A percentile compares a stretch with the other conserved stretches of the same genome.
These are phyloP conservation scores for Parauchenoglanis ngamensis DNA, from an alignment of 2,797 vertebrate species.

Conservation along the genomic window DNA sequence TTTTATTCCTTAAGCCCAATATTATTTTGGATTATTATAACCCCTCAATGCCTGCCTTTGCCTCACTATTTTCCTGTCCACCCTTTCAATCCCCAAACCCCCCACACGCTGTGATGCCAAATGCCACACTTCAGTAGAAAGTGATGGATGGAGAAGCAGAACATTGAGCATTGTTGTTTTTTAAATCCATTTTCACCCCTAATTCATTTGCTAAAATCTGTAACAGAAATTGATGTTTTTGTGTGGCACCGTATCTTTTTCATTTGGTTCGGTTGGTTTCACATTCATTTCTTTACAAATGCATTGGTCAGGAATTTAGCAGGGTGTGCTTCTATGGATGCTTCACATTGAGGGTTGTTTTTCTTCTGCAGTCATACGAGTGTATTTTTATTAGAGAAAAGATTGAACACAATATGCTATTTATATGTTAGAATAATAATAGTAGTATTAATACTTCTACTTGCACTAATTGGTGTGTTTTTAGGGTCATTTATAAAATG, in stretches of 20 bases:
- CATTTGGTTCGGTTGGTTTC: background rate
- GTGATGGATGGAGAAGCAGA: conserved; percentile 9
- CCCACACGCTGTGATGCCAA: conserved; percentile 13
- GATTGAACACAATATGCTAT: background rate
- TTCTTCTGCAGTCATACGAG: background rate
- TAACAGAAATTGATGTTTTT: background rate
- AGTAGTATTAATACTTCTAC: background rate
- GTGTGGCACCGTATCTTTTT: background rate
- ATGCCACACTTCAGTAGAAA: conserved; percentile 20
- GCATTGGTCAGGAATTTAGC: background rate
- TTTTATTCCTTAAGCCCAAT: conserved; percentile 7
- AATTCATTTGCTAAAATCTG: background rate
- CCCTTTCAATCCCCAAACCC: background rate
- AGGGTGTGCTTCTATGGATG: background rate
- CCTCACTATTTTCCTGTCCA: background rate
- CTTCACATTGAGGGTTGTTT: background rate
- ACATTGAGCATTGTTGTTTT: conserved; percentile 32
- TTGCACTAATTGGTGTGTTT: background rate
- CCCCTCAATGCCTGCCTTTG: conserved; percentile 7
- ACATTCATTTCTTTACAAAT: background rate
- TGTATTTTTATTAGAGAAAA: background rate
- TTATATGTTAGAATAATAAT: background rate
- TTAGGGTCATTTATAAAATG: background rate
- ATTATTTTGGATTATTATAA: conserved; percentile 34
- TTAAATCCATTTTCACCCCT: background rate